Conservation (phyloP, 2,797 vertebrate species). For the Gallinago solitaria region DNA sequence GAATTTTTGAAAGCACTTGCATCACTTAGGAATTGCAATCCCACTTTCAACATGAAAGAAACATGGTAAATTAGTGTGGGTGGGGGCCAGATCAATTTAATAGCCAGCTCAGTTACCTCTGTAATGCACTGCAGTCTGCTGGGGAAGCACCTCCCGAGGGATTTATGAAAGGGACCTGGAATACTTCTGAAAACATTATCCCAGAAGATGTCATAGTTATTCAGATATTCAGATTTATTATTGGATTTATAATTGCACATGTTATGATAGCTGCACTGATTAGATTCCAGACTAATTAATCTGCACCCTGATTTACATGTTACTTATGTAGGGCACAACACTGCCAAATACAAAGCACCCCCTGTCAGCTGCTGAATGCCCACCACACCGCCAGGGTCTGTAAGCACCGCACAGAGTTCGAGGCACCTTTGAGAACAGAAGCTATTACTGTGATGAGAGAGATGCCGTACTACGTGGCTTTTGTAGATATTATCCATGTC, state of each 20-base stretch:
- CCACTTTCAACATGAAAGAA: background rate
- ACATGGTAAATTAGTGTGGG: background rate
- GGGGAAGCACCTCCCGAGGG: background rate
- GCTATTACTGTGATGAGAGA: background rate
- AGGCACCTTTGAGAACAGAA: background rate
- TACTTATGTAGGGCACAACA: background rate
- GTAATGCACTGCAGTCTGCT: background rate
- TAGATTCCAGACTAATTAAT: conserved; percentile 27
- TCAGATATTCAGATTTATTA: conserved; percentile 22
- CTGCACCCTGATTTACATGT: background rate
- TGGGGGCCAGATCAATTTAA: background rate
- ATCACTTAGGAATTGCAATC: background rate
- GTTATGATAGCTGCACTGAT: background rate
- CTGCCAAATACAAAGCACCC: background rate
- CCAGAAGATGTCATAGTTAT: background rate
- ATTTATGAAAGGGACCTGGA: background rate
- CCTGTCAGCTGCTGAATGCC: background rate
- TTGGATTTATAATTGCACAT: background rate
- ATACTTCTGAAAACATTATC: background rate
- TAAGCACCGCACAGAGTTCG: background rate
- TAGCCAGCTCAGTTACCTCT: background rate
- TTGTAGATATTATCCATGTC: background rate
- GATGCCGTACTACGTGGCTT: background rate
- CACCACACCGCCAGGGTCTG: background rate
- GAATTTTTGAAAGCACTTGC: background rate